These are phyloP conservation scores for Nestor notabilis DNA, from an alignment of 2,113 vertebrate genomes.

Conservation along the genomic window DNA sequence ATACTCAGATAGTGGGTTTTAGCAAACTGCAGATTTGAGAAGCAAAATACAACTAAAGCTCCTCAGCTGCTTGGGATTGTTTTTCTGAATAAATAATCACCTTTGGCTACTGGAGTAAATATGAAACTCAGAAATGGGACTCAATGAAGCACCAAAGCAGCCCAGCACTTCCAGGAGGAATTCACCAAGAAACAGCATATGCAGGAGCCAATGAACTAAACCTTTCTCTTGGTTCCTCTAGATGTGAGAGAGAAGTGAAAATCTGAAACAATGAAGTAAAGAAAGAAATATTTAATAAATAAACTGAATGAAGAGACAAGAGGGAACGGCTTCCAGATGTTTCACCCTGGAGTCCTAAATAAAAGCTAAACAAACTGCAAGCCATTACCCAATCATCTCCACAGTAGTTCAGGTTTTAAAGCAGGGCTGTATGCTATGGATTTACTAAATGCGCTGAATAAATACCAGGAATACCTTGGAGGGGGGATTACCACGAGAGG, in stretches of 20 bases:
- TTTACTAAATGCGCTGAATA: background rate
- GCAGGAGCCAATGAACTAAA: slow-evolving; percentile 58
- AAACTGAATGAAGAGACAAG: background rate
- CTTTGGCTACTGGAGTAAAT: background rate
- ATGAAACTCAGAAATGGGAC: background rate
- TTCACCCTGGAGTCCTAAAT: background rate
- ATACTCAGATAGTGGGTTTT: slow-evolving; percentile 12
- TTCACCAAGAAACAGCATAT: slow-evolving; percentile 35
- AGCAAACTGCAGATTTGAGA: slow-evolving; percentile 18
- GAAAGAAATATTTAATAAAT: slow-evolving; percentile 68
- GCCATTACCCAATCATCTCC: background rate
- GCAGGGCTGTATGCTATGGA: background rate
- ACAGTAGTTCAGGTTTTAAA: background rate
- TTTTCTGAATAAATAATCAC: slow-evolving; percentile 35
- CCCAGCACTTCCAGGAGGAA: background rate
- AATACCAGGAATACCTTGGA: background rate
- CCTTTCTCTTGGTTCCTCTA: slow-evolving; percentile 28
- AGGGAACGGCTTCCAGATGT: background rate
- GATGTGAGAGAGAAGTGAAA: slow-evolving; percentile 40
- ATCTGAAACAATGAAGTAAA: background rate
- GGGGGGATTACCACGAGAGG: background rate
- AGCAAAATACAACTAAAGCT: background rate
- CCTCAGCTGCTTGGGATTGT: background rate
- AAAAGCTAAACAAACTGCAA: slow-evolving; percentile 40
- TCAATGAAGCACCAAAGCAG: background rate